These are phyloP conservation scores for Porites lutea DNA, from an alignment of 64 coral and sea anemone species.

Conservation along the genomic window DNA sequence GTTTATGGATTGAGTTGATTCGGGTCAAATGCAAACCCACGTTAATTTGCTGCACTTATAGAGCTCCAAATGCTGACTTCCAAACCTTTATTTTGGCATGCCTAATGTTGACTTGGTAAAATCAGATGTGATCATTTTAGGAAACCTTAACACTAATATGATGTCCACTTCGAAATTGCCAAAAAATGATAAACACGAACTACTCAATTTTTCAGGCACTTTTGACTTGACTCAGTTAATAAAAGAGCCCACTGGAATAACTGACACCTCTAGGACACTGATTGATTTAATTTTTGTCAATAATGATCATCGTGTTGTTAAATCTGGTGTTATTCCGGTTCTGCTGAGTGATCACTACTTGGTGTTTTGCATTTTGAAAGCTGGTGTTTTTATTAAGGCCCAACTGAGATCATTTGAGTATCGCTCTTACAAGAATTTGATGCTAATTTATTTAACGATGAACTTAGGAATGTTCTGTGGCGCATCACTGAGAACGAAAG, in stretches of 20 bases:
- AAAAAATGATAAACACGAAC: conserved; percentile 66
- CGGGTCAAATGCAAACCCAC: conserved; percentile 59
- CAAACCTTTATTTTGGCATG: conserved; percentile 59
- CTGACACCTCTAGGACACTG: conserved; percentile 36
- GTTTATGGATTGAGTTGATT: conserved; percentile 75
- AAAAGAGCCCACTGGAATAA: conserved; percentile 37
- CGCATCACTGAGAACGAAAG: no score
- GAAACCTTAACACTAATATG: conserved; percentile 64
- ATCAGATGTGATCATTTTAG: conserved; percentile 66
- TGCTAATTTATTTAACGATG: neutral
- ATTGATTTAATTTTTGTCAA: conserved; percentile 45
- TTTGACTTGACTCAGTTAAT: conserved; percentile 50
- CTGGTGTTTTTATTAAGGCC: conserved; percentile 51
- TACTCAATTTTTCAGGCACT: conserved; percentile 55
- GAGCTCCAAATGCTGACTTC: conserved; percentile 43
- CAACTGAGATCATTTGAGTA: conserved; percentile 67
- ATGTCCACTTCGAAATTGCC: conserved; percentile 35
- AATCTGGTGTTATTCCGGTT: conserved; percentile 56
- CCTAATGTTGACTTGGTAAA: conserved; percentile 30
- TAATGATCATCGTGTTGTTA: conserved; percentile 47
- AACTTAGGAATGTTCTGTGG: no score
- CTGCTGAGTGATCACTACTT: conserved; percentile 35
- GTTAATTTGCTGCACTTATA: conserved; percentile 57
- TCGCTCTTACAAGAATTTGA: conserved; percentile 70
- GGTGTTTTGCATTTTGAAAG: conserved; percentile 54